Conservation (phyloP, 2,113 vertebrate genomes). For the Uropsilus gracilis region DNA sequence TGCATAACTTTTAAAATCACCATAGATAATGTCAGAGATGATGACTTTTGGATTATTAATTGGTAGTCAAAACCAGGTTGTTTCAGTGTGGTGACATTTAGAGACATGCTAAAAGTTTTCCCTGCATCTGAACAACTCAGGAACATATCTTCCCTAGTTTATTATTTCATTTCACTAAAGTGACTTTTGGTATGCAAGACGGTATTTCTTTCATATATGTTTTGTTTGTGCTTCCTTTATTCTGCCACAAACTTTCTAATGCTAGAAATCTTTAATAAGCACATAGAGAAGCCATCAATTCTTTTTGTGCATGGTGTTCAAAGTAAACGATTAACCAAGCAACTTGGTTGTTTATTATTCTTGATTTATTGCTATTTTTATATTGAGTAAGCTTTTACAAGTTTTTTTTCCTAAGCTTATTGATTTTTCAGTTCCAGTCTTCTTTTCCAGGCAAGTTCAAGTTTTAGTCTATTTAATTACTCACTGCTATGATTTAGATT, state of each 20-base stretch:
- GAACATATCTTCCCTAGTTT: not conserved
- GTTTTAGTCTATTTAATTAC: conserved; percentile 31
- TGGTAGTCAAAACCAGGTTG: not conserved
- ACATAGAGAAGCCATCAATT: conserved; percentile 22
- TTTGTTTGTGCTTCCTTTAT: not conserved
- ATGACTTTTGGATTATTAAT: not conserved
- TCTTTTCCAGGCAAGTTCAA: conserved; percentile 46
- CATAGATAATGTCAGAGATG: not conserved
- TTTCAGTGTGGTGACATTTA: not conserved
- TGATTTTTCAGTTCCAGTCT: conserved; percentile 61
- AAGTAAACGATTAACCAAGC: conserved; percentile 59
- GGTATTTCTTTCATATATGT: conserved; percentile 13
- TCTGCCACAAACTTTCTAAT: conserved; percentile 36
- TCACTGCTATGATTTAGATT: conserved; percentile 20
- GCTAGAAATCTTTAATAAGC: conserved; percentile 10
- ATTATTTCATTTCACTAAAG: conserved; percentile 27
- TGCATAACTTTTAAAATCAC: not conserved
- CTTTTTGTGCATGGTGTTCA: conserved; percentile 29
- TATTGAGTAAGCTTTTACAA: conserved; percentile 40
- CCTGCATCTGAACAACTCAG: not conserved
- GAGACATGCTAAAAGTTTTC: not conserved
- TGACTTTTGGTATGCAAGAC: conserved; percentile 16
- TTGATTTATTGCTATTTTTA: conserved; percentile 62
- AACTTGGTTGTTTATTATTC: conserved; percentile 36
- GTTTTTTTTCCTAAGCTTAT: conserved; percentile 31